These are phyloP conservation scores for Lepidurus apus DNA, from an alignment of 1,140 invertebrate genomes.

Conservation along the genomic window DNA sequence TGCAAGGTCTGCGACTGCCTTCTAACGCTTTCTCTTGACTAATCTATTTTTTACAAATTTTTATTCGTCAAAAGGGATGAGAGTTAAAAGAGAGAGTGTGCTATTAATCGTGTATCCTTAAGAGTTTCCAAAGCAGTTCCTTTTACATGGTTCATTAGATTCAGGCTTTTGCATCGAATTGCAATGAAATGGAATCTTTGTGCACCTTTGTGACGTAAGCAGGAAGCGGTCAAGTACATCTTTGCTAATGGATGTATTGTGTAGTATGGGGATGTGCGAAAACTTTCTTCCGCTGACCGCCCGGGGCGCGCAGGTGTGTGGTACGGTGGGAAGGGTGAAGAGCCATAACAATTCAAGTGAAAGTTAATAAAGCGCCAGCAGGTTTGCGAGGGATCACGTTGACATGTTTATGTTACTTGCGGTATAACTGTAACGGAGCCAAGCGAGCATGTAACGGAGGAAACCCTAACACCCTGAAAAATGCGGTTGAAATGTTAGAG, in stretches of 20 bases:
- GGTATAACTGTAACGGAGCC: no score
- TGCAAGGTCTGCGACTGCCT: no score
- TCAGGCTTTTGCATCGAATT: background rate
- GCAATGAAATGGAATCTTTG: background rate
- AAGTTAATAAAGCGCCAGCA: background rate
- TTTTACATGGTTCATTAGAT: background rate
- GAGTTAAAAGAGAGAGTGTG: no score
- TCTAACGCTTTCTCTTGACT: no score
- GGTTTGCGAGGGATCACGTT: no score
- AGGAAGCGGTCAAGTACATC: background rate
- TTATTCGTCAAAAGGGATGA: no score
- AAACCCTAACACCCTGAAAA: no score
- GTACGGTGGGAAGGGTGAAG: background rate
- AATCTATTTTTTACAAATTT: no score
- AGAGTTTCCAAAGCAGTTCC: background rate
- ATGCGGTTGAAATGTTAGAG: no score
- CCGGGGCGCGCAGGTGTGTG: background rate
- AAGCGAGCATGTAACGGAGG: no score
- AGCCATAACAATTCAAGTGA: background rate
- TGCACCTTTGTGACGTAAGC: background rate
- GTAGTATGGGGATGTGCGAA: background rate
- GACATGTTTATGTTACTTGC: no score
- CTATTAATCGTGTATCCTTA: background rate
- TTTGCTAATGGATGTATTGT: background rate
- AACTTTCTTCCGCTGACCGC: background rate